phyloP scores from a whole-genome alignment of 1,140 invertebrate genomes.

The Aricia agestis region DNA sequence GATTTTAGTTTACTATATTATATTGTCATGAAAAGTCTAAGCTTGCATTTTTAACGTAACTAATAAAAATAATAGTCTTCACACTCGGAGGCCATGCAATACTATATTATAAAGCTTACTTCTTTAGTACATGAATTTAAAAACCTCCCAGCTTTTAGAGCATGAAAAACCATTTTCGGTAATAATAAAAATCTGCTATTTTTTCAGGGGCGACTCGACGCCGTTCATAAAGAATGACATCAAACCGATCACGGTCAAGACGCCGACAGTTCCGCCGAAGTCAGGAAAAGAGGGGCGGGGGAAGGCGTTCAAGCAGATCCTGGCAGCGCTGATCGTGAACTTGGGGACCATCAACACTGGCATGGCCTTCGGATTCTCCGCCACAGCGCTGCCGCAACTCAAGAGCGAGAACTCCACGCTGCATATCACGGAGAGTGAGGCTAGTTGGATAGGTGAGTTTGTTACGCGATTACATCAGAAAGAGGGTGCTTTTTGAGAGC shows the following conservation, averaged over 20 bases:
- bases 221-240: conserved; percentile 60
- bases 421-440: conserved; percentile 77
- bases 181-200: too few species aligned
- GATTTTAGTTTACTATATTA: too few species aligned
- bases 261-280: conserved; percentile 29
- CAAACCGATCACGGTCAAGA: conserved; percentile 42
- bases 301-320: conserved; percentile 77
- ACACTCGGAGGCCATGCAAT: too few species aligned
- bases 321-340: conserved; percentile 80
- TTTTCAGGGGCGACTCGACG: conserved; percentile 55
- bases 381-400: conserved; percentile 82
- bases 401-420: conserved; percentile 75
- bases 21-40: too few species aligned
- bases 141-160: background rate
- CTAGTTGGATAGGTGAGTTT: conserved; percentile 84
- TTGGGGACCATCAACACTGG: conserved; percentile 84
- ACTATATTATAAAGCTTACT: too few species aligned
- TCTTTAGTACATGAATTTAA: background rate
- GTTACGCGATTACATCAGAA: background rate
- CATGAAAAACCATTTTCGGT: background rate
- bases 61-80: too few species aligned
- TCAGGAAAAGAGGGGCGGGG: conserved; percentile 63
- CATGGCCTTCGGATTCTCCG: conserved; percentile 85
- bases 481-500: too few species aligned
- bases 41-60: too few species aligned